Conservation (phyloP, 2,113 vertebrate genomes). For the Prinia subflava region DNA sequence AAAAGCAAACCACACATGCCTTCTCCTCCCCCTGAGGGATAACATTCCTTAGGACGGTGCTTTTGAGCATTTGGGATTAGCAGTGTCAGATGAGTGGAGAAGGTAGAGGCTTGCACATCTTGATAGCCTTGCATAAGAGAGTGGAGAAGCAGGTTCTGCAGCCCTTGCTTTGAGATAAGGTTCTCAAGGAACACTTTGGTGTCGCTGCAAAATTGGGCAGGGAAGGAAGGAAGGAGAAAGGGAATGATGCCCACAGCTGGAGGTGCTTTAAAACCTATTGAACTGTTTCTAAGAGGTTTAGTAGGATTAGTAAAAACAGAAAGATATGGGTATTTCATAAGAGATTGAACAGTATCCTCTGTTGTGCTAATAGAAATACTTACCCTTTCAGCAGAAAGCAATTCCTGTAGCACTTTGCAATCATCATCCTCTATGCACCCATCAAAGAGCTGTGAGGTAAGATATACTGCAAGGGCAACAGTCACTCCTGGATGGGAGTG, state of each 20-base stretch:
- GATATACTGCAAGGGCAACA: background rate
- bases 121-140: background rate
- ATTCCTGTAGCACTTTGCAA: background rate
- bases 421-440: background rate
- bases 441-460: background rate
- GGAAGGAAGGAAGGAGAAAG: background rate
- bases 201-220: background rate
- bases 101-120: background rate
- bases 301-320: background rate
- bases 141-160: background rate
- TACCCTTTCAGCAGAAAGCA: background rate
- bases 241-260: accelerated
- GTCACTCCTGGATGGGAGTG: background rate
- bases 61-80: background rate
- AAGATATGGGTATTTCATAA: background rate
- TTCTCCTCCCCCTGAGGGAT: background rate
- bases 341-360: background rate
- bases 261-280: background rate
- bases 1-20: background rate
- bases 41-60: background rate
- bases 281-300: background rate
- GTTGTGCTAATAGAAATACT: background rate
- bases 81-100: background rate
- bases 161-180: background rate
- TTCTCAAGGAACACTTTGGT: background rate